Percentiles rank a stretch among this genome's conserved stretches.
These are phyloP conservation scores for Amiota minor DNA, from an alignment of 2,888 invertebrate species.

Conservation along the genomic window DNA sequence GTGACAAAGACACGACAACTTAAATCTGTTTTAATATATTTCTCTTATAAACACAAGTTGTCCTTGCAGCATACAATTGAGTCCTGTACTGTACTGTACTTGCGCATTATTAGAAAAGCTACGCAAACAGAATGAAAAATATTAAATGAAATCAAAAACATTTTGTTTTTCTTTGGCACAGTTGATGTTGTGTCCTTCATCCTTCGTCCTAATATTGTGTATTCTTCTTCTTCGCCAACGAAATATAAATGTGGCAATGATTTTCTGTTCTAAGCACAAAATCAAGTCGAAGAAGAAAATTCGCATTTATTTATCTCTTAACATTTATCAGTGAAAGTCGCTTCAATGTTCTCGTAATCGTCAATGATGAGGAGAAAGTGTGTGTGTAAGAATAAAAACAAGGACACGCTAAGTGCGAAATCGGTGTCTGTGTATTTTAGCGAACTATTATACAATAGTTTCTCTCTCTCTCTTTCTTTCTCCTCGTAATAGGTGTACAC, in stretches of 20 bases:
- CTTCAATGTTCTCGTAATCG: not conserved
- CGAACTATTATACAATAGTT: no score
- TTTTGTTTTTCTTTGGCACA: slow-evolving; percentile 3
- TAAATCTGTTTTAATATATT: no score
- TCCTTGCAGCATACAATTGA: no score
- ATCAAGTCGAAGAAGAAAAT: not conserved
- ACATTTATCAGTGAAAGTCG: slow-evolving; percentile 16
- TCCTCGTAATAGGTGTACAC: not conserved
- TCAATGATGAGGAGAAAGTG: no score
- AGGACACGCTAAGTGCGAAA: no score
- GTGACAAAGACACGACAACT: no score
- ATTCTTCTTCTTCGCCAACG: not conserved
- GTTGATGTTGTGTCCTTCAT: not conserved
- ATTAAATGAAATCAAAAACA: slow-evolving; percentile 25
- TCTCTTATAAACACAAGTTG: no score
- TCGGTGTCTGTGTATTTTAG: no score
- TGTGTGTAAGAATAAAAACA: no score
- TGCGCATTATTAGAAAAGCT: no score
- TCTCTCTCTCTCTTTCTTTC: no score
- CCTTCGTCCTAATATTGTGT: not conserved
- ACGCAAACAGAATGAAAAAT: not conserved
- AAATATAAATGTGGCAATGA: not conserved
- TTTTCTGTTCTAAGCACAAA: not conserved
- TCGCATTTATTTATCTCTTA: slow-evolving; percentile 24
- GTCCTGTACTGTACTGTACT: no score